A percentile compares a stretch with the other conserved stretches of the same genome.
These are phyloP conservation scores for Odontamblyopus rebecca DNA, from an alignment of 2,797 vertebrate genomes.

Conservation along the genomic window DNA sequence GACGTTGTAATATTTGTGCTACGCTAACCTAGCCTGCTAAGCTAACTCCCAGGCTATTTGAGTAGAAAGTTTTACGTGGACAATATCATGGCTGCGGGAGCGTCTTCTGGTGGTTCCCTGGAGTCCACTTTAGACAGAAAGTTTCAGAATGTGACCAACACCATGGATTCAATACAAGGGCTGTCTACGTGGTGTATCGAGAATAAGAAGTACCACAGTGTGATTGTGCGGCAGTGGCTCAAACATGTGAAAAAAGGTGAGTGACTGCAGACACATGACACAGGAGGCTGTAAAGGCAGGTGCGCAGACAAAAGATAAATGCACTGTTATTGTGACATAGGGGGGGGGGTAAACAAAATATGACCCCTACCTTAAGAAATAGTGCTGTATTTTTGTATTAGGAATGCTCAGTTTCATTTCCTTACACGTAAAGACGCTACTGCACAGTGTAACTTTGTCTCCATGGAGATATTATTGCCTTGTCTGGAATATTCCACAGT, in stretches of 20 bases:
- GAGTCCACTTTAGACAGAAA: slow-evolving; percentile 87
- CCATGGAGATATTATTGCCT: too few relatives aligned
- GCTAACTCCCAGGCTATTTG: slow-evolving; percentile 43
- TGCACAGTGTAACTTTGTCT: too few relatives aligned
- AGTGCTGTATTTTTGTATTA: too few relatives aligned
- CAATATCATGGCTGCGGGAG: slow-evolving; percentile 83
- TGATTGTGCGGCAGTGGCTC: slow-evolving; percentile 91
- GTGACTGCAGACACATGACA: slow-evolving; percentile 49
- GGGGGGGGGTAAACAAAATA: too few relatives aligned
- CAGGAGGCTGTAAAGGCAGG: background rate
- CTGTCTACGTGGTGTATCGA: slow-evolving; percentile 94
- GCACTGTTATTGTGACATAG: background rate
- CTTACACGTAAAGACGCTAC: too few relatives aligned
- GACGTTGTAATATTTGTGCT: slow-evolving; percentile 19
- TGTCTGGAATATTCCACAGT: too few relatives aligned
- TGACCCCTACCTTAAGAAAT: too few relatives aligned
- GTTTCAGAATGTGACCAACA: slow-evolving; percentile 87
- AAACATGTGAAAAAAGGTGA: slow-evolving; percentile 93
- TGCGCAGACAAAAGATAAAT: background rate
- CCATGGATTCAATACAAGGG: slow-evolving; percentile 96
- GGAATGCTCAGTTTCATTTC: too few relatives aligned
- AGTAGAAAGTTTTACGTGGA: slow-evolving; percentile 30
- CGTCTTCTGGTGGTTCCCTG: slow-evolving; percentile 72
- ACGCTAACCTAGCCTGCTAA: slow-evolving; percentile 50
- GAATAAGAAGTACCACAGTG: slow-evolving; percentile 91